These are phyloP conservation scores for Sebastolobus alascanus DNA, from an alignment of 2,797 vertebrate genomes.

Conservation along the genomic window DNA sequence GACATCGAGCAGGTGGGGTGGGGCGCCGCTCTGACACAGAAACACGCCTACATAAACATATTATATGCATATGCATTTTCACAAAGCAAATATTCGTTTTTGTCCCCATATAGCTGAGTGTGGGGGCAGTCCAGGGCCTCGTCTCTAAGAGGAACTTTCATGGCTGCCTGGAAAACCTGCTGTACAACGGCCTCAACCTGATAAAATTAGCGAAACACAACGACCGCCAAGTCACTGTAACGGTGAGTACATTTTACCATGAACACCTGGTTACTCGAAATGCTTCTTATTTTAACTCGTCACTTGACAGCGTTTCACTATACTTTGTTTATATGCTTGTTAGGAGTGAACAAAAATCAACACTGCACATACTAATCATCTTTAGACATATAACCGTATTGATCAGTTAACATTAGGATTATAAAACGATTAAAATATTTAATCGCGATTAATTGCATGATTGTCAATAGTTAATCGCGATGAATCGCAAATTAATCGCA, in stretches of 20 bases:
- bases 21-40: neutral
- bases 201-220: slow-evolving; percentile 85
- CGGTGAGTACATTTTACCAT: slow-evolving; percentile 76
- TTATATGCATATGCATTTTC: accelerated
- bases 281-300: neutral
- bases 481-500: too few relatives aligned
- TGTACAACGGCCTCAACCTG: slow-evolving; percentile 88
- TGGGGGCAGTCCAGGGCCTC: slow-evolving; percentile 86
- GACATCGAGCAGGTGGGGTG: slow-evolving; percentile 84
- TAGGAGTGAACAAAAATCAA: neutral
- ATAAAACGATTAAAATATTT: too few relatives aligned
- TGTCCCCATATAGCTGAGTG: slow-evolving; percentile 87
- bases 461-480: too few relatives aligned
- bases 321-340: neutral
- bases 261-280: neutral
- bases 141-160: slow-evolving; percentile 84
- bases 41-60: neutral
- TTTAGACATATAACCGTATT: neutral
- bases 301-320: neutral
- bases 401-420: neutral
- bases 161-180: slow-evolving; percentile 94
- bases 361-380: neutral
- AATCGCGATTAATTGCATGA: too few relatives aligned
- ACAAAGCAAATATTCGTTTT: neutral
- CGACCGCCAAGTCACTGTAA: slow-evolving; percentile 81